Evolutionary conservation across 2,888 invertebrate genomes (phyloP).

Genomic region (Blastobasis adustella): DNA sequence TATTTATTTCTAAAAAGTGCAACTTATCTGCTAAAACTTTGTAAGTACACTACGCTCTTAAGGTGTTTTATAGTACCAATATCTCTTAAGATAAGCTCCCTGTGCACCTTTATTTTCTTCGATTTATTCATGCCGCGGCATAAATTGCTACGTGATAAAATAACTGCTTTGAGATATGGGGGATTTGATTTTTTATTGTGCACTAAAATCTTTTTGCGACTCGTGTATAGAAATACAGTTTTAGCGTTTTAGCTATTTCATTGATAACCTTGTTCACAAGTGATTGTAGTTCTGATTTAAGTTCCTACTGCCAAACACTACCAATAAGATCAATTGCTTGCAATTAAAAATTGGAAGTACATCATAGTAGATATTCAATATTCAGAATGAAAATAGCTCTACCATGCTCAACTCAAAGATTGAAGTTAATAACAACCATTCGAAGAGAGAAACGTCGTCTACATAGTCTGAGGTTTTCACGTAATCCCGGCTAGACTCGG

Average conservation of each 20-base stretch:
- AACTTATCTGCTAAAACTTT: too few species aligned
- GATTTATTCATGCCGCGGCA: conserved; percentile 67
- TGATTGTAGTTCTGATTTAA: too few species aligned
- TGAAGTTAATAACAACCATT: conserved; percentile 1
- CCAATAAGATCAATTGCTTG: too few species aligned
- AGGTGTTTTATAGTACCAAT: conserved; percentile 59
- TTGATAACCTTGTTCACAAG: too few species aligned
- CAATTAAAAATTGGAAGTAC: too few species aligned
- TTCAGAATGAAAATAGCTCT: too few species aligned
- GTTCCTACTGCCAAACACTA: too few species aligned
- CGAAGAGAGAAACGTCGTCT: conserved; percentile 7
- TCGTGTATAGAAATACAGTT: not conserved
- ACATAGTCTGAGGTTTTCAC: conserved; percentile 11
- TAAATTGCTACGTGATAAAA: conserved; percentile 46
- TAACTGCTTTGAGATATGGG: conserved; percentile 12
- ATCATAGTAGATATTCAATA: too few species aligned
- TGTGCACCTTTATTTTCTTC: conserved; percentile 53
- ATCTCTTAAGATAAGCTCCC: conserved; percentile 58
- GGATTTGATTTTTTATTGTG: conserved; percentile 1
- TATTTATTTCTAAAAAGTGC: too few species aligned
- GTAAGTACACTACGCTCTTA: conserved; percentile 22
- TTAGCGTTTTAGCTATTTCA: too few species aligned
- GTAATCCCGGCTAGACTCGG: conserved; percentile 28
- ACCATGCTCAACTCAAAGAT: too few species aligned
- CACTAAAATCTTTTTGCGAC: not conserved